Conservation (phyloP, 2,797 vertebrate species). For the Sebastiscus albofasciatus region DNA sequence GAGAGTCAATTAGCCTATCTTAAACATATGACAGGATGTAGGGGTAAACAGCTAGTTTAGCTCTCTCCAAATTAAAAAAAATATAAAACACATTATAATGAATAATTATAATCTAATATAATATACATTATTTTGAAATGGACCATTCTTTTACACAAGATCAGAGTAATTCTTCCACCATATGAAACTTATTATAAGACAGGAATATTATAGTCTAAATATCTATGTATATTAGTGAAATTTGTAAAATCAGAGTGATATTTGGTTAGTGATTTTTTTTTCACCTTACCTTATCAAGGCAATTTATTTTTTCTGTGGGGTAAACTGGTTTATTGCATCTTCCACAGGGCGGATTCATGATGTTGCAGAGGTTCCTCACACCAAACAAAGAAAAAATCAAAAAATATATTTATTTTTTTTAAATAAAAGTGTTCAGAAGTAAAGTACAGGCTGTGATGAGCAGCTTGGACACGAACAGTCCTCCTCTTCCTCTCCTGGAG, state of each 20-base stretch:
- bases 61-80: not conserved
- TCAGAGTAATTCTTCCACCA: not conserved
- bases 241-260: not conserved
- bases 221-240: not conserved
- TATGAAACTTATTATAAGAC: not conserved
- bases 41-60: not conserved
- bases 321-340: conserved; percentile 96
- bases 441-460: not conserved
- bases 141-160: not conserved
- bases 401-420: not conserved
- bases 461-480: not conserved
- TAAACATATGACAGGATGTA: not conserved
- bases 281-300: conserved; percentile 92
- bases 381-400: not conserved
- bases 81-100: not conserved
- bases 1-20: not conserved
- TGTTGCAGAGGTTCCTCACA: conserved; percentile 16
- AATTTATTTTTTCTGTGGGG: conserved; percentile 97
- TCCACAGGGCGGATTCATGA: conserved; percentile 94
- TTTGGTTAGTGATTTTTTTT: not conserved
- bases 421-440: not conserved
- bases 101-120: not conserved
- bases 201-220: not conserved
- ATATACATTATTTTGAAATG: not conserved
- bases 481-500: conserved; percentile 5